Conservation (phyloP, 2,797 vertebrate genomes). For the Gambusia yucatana region DNA sequence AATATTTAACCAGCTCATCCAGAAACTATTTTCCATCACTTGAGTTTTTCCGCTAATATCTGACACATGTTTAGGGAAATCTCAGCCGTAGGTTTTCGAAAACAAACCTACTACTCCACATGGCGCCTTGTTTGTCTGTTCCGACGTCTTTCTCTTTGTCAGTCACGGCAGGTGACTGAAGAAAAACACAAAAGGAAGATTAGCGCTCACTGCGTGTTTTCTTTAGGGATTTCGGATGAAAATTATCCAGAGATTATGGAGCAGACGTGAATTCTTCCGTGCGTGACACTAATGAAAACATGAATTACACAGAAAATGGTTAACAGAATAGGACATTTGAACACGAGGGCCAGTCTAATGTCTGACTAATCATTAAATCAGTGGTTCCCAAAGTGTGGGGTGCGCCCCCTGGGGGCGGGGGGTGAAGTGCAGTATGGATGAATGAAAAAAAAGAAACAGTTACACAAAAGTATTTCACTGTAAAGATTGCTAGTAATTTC, state of each 20-base stretch:
- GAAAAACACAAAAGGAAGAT: slow-evolving; percentile 61
- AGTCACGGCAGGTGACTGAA: slow-evolving; percentile 52
- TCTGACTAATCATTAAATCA: slow-evolving; percentile 2
- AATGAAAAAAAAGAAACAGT: too few species aligned
- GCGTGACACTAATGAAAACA: slow-evolving; percentile 43
- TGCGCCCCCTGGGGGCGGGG: too few species aligned
- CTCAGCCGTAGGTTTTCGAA: slow-evolving; percentile 31
- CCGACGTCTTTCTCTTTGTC: slow-evolving; percentile 14
- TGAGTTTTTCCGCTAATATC: slow-evolving; percentile 2
- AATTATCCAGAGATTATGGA: slow-evolving; percentile 49
- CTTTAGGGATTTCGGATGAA: slow-evolving; percentile 48
- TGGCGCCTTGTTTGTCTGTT: slow-evolving; percentile 12
- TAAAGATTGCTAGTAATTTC: too few species aligned
- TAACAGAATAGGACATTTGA: slow-evolving; percentile 28
- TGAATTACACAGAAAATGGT: slow-evolving; percentile 39
- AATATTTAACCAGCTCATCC: slow-evolving; percentile 13
- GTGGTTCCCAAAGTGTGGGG: too few species aligned
- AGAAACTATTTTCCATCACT: slow-evolving; percentile 1
- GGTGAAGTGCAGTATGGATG: too few species aligned
- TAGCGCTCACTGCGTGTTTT: slow-evolving; percentile 60
- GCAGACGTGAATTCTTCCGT: slow-evolving; percentile 43
- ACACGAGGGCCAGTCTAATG: neutral
- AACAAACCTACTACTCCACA: slow-evolving; percentile 27
- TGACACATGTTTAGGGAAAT: slow-evolving; percentile 11
- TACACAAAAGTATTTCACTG: too few species aligned